Evolutionary conservation across 2,797 vertebrate species (phyloP), one percentile per base, ranked within the genome.

Genomic region (Microchirus variegatus): DNA sequence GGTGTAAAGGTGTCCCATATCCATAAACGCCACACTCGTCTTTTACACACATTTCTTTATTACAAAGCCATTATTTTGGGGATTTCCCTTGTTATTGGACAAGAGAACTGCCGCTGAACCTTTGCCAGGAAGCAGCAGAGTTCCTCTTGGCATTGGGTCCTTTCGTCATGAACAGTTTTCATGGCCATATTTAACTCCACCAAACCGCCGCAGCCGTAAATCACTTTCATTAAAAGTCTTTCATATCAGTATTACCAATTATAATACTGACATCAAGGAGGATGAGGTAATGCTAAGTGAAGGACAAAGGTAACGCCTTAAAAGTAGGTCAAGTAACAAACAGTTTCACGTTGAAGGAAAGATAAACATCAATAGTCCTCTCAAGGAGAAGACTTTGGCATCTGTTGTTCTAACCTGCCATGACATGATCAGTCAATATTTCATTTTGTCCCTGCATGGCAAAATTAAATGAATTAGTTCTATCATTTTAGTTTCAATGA

Each of bases 401-500:
- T 63, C 58, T 65, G 77, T 46, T 59, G 47, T 13, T 57, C 36
- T 63, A 70, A 75, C 54, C 70, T 80, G 12, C 68, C 49, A 54
- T 69, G 55, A 81, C 78, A 70, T 83, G 63, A 37, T 77, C 57
- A 37, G 63, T 77, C 65, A 70, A 61, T 83, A 82, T 81, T 78
- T 79, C 9, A 74, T 78, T 75, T 68, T 75, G 44, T 48, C 36
- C n/a, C 41, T 31, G 31, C 31, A 31, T 31, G 31, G 5, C 31
- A 31, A 6, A 31, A 31, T 31, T 31, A 5, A 8, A 8, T 31
- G 31, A 31, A 31, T 17, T 47, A 42, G 16, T 41, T 26, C 53
- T 42, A 47, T 67, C 16, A 19, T 12, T 61, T 66, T 50, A 59
- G 31, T 40, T 52, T 63, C 14, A 11, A 50, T 37, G 18, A 54